A percentile compares a stretch with the other conserved stretches of the same genome.
phyloP scores from a whole-genome alignment of 2,113 vertebrate species.

The Zosterops japonicus region DNA sequence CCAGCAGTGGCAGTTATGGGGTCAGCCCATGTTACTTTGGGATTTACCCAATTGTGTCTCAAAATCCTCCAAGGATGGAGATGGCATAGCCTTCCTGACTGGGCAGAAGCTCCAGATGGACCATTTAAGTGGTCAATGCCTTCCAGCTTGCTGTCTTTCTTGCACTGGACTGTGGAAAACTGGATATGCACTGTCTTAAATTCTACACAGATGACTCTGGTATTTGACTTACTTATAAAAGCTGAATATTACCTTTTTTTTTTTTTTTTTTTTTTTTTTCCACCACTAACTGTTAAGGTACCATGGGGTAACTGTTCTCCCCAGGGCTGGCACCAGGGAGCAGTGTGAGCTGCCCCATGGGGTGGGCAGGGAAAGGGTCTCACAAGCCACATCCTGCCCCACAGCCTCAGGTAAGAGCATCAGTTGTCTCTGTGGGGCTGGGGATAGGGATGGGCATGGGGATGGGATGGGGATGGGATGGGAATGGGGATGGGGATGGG shows the following conservation, averaged over 20 bases:
- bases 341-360: fast-evolving
- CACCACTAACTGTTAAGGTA: too few relatives aligned
- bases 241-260: background rate
- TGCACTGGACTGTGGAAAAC: background rate
- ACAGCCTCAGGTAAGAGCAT: background rate
- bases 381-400: background rate
- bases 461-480: background rate
- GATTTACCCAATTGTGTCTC: background rate
- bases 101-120: background rate
- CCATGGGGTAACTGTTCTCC: fast-evolving
- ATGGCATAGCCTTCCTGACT: background rate
- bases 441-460: background rate
- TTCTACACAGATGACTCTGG: background rate
- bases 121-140: background rate
- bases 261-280: too few relatives aligned
- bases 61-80: background rate
- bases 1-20: background rate
- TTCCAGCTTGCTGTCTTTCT: background rate
- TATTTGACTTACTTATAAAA: background rate
- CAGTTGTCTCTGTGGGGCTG: background rate
- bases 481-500: too few relatives aligned
- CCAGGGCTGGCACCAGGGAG: background rate
- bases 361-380: background rate
- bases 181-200: background rate
- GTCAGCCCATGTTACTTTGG: background rate